A percentile compares a stretch with the other conserved stretches of the same genome.
phyloP scores from a whole-genome alignment of 2,888 invertebrate species.

The Coelinius sp. region DNA sequence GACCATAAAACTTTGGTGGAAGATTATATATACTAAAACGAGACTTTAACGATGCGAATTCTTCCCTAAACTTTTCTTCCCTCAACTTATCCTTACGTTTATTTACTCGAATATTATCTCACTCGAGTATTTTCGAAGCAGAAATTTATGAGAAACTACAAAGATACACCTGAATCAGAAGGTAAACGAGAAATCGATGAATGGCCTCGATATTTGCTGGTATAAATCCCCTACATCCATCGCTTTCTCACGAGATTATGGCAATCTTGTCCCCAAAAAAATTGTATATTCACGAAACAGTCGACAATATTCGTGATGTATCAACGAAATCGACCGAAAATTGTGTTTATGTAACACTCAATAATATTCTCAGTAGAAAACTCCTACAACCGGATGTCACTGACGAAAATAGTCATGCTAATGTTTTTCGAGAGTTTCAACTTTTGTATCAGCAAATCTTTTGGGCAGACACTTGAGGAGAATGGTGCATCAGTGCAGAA shows the following conservation, averaged over 20 bases:
- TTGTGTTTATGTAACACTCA: not conserved
- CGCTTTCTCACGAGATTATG: conserved; percentile 48
- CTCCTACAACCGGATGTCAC: no score
- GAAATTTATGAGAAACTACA: not conserved
- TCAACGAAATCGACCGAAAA: not conserved
- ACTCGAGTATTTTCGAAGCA: not conserved
- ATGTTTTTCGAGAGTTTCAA: not conserved
- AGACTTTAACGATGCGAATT: not conserved
- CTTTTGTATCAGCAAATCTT: conserved; percentile 22
- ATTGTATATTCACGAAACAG: conserved; percentile 8
- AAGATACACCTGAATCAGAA: not conserved
- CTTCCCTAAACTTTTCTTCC: not conserved
- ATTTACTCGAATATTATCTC: not conserved
- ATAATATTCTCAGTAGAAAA: no score
- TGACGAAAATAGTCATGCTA: conserved; percentile 11
- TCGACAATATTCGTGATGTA: conserved; percentile 4
- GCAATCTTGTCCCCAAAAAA: not conserved
- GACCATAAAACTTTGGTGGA: not conserved
- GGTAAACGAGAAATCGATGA: conserved; percentile 56
- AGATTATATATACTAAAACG: not conserved
- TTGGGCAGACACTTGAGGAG: conserved; percentile 52
- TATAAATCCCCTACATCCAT: conserved; percentile 37
- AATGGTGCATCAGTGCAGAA: not conserved
- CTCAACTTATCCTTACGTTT: not conserved
- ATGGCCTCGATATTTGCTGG: conserved; percentile 37